Conservation (phyloP, 2,797 vertebrate genomes). For the Anguilla marmorata region DNA sequence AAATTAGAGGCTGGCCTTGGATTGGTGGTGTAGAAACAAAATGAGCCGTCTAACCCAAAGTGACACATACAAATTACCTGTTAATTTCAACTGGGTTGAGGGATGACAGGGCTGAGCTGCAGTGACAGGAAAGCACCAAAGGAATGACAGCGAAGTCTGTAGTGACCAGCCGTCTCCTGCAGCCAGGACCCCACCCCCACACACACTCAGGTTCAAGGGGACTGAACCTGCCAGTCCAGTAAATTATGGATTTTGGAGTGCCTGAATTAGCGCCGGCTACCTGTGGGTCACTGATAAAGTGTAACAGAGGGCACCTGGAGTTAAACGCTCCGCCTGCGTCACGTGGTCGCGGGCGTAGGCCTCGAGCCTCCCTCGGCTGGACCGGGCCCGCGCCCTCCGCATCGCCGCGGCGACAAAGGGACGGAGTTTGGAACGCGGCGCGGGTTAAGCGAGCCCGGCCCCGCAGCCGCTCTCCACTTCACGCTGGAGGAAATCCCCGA, state of each 20-base stretch:
- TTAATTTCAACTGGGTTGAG: conserved; percentile 99
- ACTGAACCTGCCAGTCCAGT: background rate
- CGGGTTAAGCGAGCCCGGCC: conserved; percentile 52
- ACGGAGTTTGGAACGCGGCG: conserved; percentile 53
- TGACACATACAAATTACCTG: conserved; percentile 99
- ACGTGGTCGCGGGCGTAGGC: background rate
- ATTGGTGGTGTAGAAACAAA: conserved; percentile 96
- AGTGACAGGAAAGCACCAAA: conserved; percentile 89
- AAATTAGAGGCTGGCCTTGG: conserved; percentile 90
- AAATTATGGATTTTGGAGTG: background rate
- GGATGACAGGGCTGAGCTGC: conserved; percentile 96
- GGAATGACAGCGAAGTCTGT: conserved; percentile 86
- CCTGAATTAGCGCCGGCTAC: background rate
- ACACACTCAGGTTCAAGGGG: conserved; percentile 23
- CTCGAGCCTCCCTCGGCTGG: background rate
- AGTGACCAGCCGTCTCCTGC: conserved; percentile 80
- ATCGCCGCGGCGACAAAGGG: background rate
- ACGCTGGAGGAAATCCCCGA: conserved; percentile 52
- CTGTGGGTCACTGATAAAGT: background rate
- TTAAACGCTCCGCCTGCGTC: background rate
- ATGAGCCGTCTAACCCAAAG: conserved; percentile 99
- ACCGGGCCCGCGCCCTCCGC: conserved; percentile 36
- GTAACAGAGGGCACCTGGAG: background rate
- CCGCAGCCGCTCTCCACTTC: conserved; percentile 60
- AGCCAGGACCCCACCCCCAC: conserved; percentile 69